Conservation (phyloP, 2,797 vertebrate genomes). For the Eospalax fontanierii region DNA sequence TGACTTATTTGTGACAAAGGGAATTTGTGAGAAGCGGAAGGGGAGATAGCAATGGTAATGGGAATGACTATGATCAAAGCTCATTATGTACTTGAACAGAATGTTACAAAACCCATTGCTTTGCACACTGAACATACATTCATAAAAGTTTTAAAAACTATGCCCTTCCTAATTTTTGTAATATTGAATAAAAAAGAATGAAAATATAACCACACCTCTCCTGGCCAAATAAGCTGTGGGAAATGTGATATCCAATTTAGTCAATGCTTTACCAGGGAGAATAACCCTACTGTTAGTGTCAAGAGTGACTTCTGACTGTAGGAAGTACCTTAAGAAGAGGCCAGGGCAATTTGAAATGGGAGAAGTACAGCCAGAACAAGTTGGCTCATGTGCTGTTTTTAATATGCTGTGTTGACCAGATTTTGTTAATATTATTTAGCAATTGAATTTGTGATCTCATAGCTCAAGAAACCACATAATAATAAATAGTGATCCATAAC, state of each 20-base stretch:
- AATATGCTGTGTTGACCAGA: not conserved
- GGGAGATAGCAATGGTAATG: not conserved
- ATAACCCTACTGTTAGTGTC: not conserved
- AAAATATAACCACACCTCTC: accelerated
- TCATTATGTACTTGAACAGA: not conserved
- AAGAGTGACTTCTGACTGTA: not conserved
- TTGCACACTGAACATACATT: not conserved
- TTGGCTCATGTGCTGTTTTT: not conserved
- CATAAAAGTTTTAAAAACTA: not conserved
- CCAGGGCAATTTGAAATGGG: not conserved
- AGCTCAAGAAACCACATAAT: too few relatives aligned
- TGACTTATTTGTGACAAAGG: not conserved
- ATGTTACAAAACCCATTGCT: not conserved
- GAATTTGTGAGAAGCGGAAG: not conserved
- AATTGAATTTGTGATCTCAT: not conserved
- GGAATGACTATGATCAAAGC: not conserved
- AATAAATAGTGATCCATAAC: not conserved
- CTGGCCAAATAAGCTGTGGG: not conserved
- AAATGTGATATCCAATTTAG: not conserved
- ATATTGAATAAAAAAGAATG: not conserved
- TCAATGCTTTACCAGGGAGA: not conserved
- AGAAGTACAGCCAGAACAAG: not conserved
- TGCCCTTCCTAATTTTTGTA: not conserved
- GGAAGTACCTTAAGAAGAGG: not conserved
- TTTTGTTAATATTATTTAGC: not conserved